phyloP scores from a whole-genome alignment of 2,888 invertebrate species.

The Lithosia quadra region DNA sequence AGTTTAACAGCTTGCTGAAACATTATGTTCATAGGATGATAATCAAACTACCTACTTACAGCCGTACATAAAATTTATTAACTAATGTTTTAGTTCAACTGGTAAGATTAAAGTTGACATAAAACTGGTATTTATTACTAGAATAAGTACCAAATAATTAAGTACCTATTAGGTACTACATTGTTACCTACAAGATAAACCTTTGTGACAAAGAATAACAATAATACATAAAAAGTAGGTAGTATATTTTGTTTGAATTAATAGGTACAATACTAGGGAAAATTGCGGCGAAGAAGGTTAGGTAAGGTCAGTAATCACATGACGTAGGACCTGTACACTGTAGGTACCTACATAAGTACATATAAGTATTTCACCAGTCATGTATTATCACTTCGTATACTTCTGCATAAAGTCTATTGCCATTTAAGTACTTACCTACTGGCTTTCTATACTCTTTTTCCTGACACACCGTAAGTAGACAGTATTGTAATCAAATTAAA shows the following conservation, averaged over 20 bases:
- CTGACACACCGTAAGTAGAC: background rate
- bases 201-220: background rate
- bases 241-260: background rate
- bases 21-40: constrained; percentile 1
- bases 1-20: background rate
- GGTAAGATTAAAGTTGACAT: background rate
- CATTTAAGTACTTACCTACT: background rate
- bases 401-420: too few species aligned
- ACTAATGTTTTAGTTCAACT: background rate
- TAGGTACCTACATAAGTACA: too few species aligned
- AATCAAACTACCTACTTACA: background rate
- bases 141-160: background rate
- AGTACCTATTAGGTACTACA: background rate
- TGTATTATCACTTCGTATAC: too few species aligned
- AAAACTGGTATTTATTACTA: constrained; percentile 4
- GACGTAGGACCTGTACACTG: background rate
- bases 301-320: background rate
- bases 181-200: background rate
- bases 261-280: background rate
- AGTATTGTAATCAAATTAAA: background rate
- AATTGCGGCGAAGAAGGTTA: background rate
- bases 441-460: background rate
- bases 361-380: too few species aligned
- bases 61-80: constrained; percentile 2
- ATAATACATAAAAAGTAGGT: too few species aligned